Conservation (phyloP, 2,113 vertebrate species). For the Dicentrarchus labrax region DNA sequence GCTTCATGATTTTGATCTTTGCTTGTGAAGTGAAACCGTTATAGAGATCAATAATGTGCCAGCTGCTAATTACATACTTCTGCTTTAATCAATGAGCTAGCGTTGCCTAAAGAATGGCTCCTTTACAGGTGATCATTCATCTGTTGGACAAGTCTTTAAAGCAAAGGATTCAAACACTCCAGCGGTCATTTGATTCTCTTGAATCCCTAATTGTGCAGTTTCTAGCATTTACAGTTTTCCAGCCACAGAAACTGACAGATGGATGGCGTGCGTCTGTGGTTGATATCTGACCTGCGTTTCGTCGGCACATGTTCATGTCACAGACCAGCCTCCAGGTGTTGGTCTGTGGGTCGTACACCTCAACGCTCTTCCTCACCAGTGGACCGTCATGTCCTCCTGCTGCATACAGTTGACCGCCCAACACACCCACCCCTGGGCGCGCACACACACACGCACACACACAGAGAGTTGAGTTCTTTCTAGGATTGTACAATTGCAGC, state of each 20-base stretch:
- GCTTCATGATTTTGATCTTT: not conserved
- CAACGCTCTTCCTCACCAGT: constrained; percentile 96
- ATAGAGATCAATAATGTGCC: not conserved
- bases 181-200: not conserved
- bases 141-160: too few relatives aligned
- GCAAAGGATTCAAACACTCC: too few relatives aligned
- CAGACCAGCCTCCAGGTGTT: constrained; percentile 94
- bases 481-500: not conserved
- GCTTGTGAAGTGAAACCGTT: not conserved
- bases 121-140: not conserved
- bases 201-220: not conserved
- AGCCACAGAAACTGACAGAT: not conserved
- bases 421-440: constrained; percentile 91
- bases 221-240: not conserved
- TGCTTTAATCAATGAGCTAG: not conserved
- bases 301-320: constrained; percentile 98
- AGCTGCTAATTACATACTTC: not conserved
- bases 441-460: not conserved
- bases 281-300: constrained; percentile 91
- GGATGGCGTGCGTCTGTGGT: not conserved
- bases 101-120: not conserved
- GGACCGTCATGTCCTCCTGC: constrained; percentile 95
- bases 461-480: not conserved
- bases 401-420: constrained; percentile 92
- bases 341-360: constrained; percentile 92